These are phyloP conservation scores for Ctenodactylus gundi DNA, from an alignment of 2,113 vertebrate species.

Conservation along the genomic window DNA sequence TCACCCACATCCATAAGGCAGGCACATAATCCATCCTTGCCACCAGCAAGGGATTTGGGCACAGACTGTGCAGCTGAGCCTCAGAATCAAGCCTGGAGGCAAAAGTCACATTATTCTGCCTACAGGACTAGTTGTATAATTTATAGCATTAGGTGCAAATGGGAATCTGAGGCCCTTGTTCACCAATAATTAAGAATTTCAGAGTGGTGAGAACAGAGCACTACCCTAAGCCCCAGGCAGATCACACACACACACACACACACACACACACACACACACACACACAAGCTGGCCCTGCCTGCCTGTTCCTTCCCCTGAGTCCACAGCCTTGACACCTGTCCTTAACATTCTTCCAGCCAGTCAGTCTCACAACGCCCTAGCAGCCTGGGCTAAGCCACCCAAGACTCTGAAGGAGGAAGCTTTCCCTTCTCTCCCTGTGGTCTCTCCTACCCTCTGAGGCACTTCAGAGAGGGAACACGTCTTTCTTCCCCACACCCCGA, in stretches of 20 bases:
- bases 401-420: background rate
- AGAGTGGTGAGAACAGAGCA: background rate
- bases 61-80: background rate
- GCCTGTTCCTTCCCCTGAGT: background rate
- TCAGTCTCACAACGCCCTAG: background rate
- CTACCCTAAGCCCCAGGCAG: background rate
- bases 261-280: background rate
- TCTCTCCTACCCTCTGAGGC: background rate
- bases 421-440: background rate
- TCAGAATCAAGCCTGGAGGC: background rate
- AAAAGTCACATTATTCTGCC: background rate
- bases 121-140: background rate
- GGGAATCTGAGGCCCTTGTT: background rate
- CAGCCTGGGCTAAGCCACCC: background rate
- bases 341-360: background rate
- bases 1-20: background rate
- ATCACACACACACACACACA: background rate
- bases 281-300: background rate
- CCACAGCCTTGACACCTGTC: background rate
- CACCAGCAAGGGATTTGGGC: background rate
- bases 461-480: too few relatives aligned
- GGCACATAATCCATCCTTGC: background rate
- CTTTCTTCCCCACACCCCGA: background rate
- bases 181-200: slow-evolving; percentile 3
- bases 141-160: background rate